Evolutionary conservation across 2,797 vertebrate species (phyloP).

Genomic region (Sarcophilus harrisii): DNA sequence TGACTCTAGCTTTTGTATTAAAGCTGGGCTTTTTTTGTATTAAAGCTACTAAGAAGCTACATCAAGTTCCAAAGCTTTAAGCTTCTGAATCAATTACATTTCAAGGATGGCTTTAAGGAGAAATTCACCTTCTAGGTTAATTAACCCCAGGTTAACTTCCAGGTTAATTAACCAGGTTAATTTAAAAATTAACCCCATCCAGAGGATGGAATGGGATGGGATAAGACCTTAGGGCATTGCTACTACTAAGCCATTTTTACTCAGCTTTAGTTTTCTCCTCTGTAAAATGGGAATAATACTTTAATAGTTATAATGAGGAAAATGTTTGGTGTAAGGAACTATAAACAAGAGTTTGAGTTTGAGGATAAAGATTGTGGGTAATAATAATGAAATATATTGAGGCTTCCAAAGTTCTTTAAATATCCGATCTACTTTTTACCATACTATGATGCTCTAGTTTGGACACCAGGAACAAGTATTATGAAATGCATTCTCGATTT

Average conservation of each 20-base stretch:
- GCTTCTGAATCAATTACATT: background rate
- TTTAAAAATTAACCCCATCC: background rate
- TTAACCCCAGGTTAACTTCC: background rate
- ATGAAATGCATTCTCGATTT: background rate
- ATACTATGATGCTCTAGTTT: background rate
- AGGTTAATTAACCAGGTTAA: background rate
- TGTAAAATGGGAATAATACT: background rate
- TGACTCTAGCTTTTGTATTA: background rate
- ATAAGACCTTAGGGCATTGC: background rate
- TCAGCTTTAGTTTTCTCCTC: background rate
- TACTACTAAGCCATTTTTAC: background rate
- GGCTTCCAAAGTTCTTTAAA: background rate
- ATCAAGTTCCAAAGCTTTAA: background rate
- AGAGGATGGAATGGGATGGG: background rate
- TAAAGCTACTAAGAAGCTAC: background rate
- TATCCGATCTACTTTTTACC: background rate
- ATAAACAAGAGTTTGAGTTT: background rate
- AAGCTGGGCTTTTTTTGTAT: background rate
- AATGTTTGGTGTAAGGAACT: background rate
- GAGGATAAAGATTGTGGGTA: background rate
- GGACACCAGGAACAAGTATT: background rate
- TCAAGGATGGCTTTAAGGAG: background rate
- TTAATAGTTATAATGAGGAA: background rate
- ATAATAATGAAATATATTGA: background rate
- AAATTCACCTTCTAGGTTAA: background rate